Percentiles rank a stretch among this genome's conserved stretches.
These are phyloP conservation scores for Petrocephalus zakoni DNA, from an alignment of 2,113 vertebrate species.

Conservation along the genomic window DNA sequence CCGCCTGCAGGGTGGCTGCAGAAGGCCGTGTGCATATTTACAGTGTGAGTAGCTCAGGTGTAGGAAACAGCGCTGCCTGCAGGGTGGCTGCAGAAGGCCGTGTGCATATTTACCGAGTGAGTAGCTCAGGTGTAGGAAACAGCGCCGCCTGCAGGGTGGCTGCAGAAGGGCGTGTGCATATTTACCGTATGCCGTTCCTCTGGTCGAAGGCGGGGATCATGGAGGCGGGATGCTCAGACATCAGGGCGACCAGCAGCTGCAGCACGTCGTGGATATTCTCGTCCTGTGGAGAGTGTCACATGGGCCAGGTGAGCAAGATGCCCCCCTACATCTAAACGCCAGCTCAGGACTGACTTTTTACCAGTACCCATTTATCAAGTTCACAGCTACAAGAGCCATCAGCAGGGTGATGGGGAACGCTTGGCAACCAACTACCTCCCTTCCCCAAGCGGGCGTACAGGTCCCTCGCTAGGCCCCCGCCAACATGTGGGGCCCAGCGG, in stretches of 20 bases:
- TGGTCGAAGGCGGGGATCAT: slow-evolving; percentile 99
- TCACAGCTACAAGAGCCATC: background rate
- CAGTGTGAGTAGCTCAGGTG: slow-evolving; percentile 51
- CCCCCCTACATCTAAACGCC: background rate
- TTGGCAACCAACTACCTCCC: background rate
- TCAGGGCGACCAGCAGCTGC: slow-evolving; percentile 91
- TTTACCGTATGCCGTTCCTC: slow-evolving; percentile 95
- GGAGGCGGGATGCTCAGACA: slow-evolving; percentile 97
- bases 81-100: background rate
- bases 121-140: too few species aligned
- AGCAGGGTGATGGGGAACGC: background rate
- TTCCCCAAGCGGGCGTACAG: background rate
- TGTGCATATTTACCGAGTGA: slow-evolving; percentile 60
- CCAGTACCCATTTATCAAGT: background rate
- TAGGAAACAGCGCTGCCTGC: too few species aligned
- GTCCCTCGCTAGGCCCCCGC: background rate
- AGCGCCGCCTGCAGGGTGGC: background rate
- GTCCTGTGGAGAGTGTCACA: slow-evolving; percentile 65
- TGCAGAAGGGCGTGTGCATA: background rate
- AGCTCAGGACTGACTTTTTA: background rate
- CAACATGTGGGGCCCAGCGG: background rate
- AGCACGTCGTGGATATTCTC: slow-evolving; percentile 99
- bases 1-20: background rate
- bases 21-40: slow-evolving; percentile 46
- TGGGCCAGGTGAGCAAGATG: background rate